Evolutionary conservation across 2,113 vertebrate species (phyloP).

Genomic region (Menidia beryllina): DNA sequence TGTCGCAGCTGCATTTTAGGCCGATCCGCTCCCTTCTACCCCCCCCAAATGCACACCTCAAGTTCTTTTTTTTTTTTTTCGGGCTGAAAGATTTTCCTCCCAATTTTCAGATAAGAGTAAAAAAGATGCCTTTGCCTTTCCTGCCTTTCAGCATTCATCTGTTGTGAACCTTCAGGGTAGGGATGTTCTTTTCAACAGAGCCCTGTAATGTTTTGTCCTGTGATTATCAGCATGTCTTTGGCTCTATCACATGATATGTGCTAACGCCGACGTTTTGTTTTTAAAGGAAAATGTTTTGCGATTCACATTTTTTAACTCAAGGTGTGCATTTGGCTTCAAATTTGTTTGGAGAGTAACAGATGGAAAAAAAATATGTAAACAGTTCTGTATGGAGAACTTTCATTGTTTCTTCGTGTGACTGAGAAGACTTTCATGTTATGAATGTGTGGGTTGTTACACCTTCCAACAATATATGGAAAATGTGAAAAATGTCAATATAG

Average conservation of each 20-base stretch:
- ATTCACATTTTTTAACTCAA: background rate
- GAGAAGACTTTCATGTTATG: conserved; percentile 6
- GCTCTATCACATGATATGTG: conserved; percentile 56
- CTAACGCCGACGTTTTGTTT: conserved; percentile 5
- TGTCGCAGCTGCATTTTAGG: conserved; percentile 23
- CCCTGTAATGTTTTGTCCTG: conserved; percentile 58
- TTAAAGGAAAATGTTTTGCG: conserved; percentile 5
- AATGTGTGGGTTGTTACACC: background rate
- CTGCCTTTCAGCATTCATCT: conserved; percentile 53
- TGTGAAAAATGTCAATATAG: conserved; percentile 28
- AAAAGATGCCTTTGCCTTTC: conserved; percentile 1
- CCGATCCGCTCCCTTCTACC: conserved; percentile 9
- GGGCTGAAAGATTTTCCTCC: conserved; percentile 1
- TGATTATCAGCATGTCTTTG: conserved; percentile 63
- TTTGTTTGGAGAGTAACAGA: background rate
- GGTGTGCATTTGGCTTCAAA: background rate
- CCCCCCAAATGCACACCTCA: background rate
- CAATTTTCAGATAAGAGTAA: conserved; percentile 18
- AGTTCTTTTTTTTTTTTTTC: conserved; percentile 22
- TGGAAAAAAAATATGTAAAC: conserved; percentile 4
- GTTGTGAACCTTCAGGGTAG: conserved; percentile 61
- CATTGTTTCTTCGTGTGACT: background rate
- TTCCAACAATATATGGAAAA: conserved; percentile 29
- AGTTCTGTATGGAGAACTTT: conserved; percentile 15
- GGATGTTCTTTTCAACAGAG: conserved; percentile 50